Conservation (phyloP, 92 coral and sea anemone genomes). For the Ricordea florida region DNA sequence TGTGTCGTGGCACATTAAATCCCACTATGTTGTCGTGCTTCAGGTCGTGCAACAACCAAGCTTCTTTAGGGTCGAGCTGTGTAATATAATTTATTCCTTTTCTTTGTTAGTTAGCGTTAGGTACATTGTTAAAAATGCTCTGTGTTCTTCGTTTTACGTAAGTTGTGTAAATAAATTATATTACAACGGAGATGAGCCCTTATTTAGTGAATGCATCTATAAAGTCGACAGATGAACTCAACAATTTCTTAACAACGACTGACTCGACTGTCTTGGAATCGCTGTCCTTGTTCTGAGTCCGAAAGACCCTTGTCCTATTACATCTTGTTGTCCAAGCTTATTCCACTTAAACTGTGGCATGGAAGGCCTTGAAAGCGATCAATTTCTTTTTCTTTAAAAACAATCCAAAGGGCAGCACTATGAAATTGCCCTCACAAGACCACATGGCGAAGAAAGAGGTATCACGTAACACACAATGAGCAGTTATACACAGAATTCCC, state of each 20-base stretch:
- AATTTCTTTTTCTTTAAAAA: background rate
- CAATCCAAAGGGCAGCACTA: background rate
- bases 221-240: background rate
- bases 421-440: background rate
- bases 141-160: too few relatives aligned
- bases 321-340: background rate
- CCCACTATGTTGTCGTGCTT: conserved; percentile 26
- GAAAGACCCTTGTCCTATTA: conserved; percentile 16
- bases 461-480: background rate
- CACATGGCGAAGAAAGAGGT: background rate
- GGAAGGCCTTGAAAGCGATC: too few relatives aligned
- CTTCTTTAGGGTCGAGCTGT: too few relatives aligned
- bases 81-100: too few relatives aligned
- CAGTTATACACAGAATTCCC: background rate
- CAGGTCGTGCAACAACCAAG: conserved; percentile 3
- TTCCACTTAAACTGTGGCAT: too few relatives aligned
- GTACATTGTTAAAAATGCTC: too few relatives aligned
- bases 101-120: too few relatives aligned
- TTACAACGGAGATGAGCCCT: too few relatives aligned
- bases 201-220: conserved; percentile 6
- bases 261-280: background rate
- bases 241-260: conserved; percentile 21
- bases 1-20: conserved; percentile 41
- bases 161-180: too few relatives aligned
- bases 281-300: background rate